A percentile compares a stretch with the other conserved stretches of the same genome.
Conservation (phyloP, 2,113 vertebrate species). For the Chaenogobius annularis region DNA sequence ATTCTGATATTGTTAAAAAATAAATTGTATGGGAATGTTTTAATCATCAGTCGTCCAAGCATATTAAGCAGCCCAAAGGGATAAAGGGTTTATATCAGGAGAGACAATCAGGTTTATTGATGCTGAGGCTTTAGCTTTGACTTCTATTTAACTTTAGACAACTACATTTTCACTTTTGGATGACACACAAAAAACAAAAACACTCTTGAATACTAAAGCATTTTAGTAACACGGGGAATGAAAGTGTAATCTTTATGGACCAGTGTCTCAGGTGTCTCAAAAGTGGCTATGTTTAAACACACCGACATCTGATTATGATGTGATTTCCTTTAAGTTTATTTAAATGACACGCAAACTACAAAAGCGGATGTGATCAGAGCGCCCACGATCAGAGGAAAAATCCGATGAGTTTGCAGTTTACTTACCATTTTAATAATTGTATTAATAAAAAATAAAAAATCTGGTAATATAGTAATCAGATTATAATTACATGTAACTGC, state of each 20-base stretch:
- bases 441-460: too few species aligned
- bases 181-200: background rate
- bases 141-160: slow-evolving; percentile 38
- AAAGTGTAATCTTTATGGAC: background rate
- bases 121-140: slow-evolving; percentile 28
- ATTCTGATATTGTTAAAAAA: slow-evolving; percentile 19
- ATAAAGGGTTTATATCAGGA: slow-evolving; percentile 16
- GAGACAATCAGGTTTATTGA: slow-evolving; percentile 32
- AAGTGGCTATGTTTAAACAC: too few species aligned
- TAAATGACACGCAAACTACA: too few species aligned
- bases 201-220: background rate
- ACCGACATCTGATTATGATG: too few species aligned
- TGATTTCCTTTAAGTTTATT: too few species aligned
- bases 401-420: too few species aligned
- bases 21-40: slow-evolving; percentile 3
- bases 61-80: slow-evolving; percentile 16
- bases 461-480: too few species aligned
- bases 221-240: background rate
- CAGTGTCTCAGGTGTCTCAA: too few species aligned
- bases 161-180: background rate
- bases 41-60: slow-evolving; percentile 11
- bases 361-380: too few species aligned
- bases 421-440: too few species aligned
- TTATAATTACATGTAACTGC: too few species aligned
- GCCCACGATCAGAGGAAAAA: too few species aligned